phyloP scores from a whole-genome alignment of 2,797 vertebrate species.

The Sciurus vulgaris region DNA sequence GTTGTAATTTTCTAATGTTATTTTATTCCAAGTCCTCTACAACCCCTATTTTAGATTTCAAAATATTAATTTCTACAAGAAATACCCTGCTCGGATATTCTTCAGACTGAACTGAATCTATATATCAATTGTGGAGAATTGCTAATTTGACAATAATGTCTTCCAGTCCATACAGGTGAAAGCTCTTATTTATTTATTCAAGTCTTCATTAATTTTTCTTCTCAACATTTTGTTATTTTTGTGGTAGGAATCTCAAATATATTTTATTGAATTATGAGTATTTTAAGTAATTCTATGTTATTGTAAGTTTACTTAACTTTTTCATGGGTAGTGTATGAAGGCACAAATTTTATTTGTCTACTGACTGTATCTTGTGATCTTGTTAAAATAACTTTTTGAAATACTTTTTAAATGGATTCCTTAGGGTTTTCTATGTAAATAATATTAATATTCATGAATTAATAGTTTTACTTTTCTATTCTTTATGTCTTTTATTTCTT shows the following conservation, averaged over 20 bases:
- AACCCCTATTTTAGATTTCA: background rate
- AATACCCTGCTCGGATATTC: background rate
- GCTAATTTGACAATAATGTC: background rate
- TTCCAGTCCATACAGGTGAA: background rate
- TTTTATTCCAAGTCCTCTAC: background rate
- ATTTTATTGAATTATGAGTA: background rate
- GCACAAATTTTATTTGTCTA: background rate
- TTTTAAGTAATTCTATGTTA: conserved; percentile 28
- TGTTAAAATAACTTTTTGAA: conserved; percentile 28
- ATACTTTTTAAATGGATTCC: background rate
- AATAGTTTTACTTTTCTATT: background rate
- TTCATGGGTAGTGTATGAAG: background rate
- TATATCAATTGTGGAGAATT: background rate
- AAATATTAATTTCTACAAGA: background rate
- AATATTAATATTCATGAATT: background rate
- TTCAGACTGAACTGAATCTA: background rate
- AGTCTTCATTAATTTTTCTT: conserved; percentile 38
- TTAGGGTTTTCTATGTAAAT: background rate
- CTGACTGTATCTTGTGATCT: background rate
- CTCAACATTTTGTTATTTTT: conserved; percentile 10
- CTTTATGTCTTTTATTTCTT: background rate
- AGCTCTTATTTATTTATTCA: background rate
- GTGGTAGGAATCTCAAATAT: background rate
- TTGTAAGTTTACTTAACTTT: background rate
- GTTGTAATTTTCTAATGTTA: background rate